Conservation (phyloP, 2,888 invertebrate genomes). For the Aquatica leii region DNA sequence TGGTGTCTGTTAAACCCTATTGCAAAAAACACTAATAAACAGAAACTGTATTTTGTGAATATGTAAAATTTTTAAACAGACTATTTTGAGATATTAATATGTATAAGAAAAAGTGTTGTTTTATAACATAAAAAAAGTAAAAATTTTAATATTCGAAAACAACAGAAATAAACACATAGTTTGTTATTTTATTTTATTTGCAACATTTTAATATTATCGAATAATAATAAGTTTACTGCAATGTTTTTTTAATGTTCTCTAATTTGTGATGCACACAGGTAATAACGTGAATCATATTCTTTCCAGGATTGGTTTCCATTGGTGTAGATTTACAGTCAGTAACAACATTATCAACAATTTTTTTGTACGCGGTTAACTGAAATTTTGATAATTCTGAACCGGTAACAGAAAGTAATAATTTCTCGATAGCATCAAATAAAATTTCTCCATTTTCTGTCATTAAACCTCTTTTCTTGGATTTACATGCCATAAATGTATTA, state of each 20-base stretch:
- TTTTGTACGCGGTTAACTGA: not conserved
- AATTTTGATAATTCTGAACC: not conserved
- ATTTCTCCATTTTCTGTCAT: not conserved
- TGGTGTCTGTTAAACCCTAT: too few species aligned
- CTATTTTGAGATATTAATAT: too few species aligned
- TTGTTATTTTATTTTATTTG: too few species aligned
- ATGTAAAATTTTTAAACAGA: too few species aligned
- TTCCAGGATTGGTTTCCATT: not conserved
- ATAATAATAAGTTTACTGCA: too few species aligned
- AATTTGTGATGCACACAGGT: not conserved
- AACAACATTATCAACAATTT: not conserved
- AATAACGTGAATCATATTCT: not conserved
- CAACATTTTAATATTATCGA: too few species aligned
- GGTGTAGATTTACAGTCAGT: not conserved
- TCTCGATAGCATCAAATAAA: not conserved
- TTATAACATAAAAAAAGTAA: too few species aligned
- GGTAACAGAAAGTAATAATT: not conserved
- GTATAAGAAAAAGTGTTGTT: too few species aligned
- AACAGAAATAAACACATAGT: too few species aligned
- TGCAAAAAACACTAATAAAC: too few species aligned
- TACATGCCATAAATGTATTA: not conserved
- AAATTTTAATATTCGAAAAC: too few species aligned
- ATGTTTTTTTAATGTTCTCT: not conserved
- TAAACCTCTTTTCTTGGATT: conserved; percentile 6
- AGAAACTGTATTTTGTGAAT: too few species aligned